Evolutionary conservation across 1,140 invertebrate genomes (phyloP).

Genomic region (Idris sp.): DNA sequence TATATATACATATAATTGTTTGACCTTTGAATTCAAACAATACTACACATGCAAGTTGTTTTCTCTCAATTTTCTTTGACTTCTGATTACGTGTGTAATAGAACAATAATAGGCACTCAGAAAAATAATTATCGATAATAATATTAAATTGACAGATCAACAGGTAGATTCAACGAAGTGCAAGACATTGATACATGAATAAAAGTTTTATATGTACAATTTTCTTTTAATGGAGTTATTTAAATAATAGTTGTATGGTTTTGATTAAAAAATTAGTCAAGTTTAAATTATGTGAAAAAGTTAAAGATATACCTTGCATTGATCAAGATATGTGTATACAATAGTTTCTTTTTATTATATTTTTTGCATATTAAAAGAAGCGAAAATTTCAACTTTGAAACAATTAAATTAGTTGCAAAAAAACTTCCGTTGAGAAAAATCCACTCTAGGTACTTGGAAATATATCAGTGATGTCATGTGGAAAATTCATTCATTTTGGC

Average conservation of each 20-base stretch:
- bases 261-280: neutral
- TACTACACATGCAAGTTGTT: conserved; percentile 6
- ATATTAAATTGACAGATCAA: conserved; percentile 38
- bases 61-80: neutral
- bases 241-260: conserved; percentile 15
- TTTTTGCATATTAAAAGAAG: too few species aligned
- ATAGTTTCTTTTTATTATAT: too few species aligned
- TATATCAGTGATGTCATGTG: conserved; percentile 5
- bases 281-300: conserved; percentile 2
- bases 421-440: neutral
- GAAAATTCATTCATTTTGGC: conserved; percentile 32
- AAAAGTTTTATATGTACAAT: conserved; percentile 21
- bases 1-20: too few species aligned
- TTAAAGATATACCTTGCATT: too few species aligned
- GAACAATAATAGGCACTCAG: conserved; percentile 23
- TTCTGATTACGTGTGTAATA: conserved; percentile 18
- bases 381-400: too few species aligned
- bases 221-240: conserved; percentile 15
- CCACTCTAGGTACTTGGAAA: conserved; percentile 4
- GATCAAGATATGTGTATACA: too few species aligned
- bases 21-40: conserved; percentile 8
- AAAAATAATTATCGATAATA: conserved; percentile 31
- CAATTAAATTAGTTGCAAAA: neutral
- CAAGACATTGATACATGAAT: conserved; percentile 29
- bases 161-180: conserved; percentile 30